Conservation (phyloP, 2,797 vertebrate genomes). For the Remorina albescens region DNA sequence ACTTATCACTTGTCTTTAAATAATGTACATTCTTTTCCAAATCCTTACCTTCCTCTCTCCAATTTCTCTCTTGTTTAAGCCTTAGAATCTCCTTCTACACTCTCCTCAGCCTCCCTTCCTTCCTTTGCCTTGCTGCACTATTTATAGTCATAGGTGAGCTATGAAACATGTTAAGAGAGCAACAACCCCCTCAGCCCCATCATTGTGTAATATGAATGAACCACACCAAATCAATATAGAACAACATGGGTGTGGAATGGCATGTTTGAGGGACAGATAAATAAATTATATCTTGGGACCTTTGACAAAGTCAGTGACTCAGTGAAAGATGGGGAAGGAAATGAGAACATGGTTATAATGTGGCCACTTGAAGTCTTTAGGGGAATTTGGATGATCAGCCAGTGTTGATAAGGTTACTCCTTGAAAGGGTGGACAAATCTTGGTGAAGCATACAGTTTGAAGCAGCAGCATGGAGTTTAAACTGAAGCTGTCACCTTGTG, state of each 20-base stretch:
- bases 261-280: constrained; percentile 47
- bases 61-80: not conserved
- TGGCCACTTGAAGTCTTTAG: not conserved
- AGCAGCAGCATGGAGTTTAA: constrained; percentile 16
- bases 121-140: not conserved
- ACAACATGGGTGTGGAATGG: constrained; percentile 31
- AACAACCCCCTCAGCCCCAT: not conserved
- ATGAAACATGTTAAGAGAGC: constrained; percentile 32
- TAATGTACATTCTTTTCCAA: constrained; percentile 38
- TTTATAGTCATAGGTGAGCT: constrained; percentile 25
- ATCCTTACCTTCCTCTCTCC: not conserved
- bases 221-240: constrained; percentile 51
- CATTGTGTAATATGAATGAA: constrained; percentile 71
- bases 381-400: constrained; percentile 24
- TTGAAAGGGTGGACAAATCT: not conserved
- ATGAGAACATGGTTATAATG: constrained; percentile 16
- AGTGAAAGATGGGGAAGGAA: constrained; percentile 29
- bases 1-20: constrained; percentile 28
- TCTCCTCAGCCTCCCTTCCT: not conserved
- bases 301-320: constrained; percentile 42
- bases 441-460: constrained; percentile 9
- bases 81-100: not conserved
- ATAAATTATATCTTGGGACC: constrained; percentile 65
- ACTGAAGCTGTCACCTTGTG: not conserved
- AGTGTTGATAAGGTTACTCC: not conserved